A percentile compares a stretch with the other conserved stretches of the same genome.
phyloP scores from a whole-genome alignment of 2,113 vertebrate species.

The Prolemur simus region DNA sequence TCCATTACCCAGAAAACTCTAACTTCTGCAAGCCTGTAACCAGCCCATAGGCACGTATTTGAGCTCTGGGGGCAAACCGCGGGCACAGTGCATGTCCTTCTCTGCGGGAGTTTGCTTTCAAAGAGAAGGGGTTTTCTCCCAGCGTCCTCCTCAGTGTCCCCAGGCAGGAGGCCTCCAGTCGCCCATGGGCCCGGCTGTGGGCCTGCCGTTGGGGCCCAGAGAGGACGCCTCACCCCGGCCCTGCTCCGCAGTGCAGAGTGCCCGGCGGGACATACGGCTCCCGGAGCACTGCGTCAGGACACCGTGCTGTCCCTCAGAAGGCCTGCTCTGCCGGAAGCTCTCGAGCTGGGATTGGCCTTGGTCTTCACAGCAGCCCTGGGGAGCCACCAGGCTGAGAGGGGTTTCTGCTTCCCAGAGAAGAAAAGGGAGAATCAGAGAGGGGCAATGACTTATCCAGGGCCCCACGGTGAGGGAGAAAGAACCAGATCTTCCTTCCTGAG shows the following conservation, averaged over 20 bases:
- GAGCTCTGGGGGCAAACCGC: neutral
- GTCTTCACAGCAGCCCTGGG: neutral
- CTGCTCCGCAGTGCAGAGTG: neutral
- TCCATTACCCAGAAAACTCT: conserved; percentile 55
- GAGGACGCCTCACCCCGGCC: neutral
- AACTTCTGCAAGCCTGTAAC: neutral
- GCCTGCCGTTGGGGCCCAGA: neutral
- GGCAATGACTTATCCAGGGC: neutral
- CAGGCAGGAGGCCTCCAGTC: neutral
- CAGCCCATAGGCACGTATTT: conserved; percentile 19
- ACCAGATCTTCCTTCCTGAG: neutral
- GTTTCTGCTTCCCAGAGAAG: neutral
- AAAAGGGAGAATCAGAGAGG: neutral
- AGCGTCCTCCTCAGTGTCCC: neutral
- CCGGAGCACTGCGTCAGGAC: neutral
- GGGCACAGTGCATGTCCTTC: neutral
- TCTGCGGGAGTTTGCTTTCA: neutral
- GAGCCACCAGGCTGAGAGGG: neutral
- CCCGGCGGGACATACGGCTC: neutral
- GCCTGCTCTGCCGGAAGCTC: no score
- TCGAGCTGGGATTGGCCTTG: neutral
- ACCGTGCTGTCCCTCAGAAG: neutral
- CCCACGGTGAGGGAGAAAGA: neutral
- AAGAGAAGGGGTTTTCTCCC: neutral
- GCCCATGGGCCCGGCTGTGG: neutral